phyloP scores from a whole-genome alignment of 2,113 vertebrate genomes.

The Regulus satrapa region DNA sequence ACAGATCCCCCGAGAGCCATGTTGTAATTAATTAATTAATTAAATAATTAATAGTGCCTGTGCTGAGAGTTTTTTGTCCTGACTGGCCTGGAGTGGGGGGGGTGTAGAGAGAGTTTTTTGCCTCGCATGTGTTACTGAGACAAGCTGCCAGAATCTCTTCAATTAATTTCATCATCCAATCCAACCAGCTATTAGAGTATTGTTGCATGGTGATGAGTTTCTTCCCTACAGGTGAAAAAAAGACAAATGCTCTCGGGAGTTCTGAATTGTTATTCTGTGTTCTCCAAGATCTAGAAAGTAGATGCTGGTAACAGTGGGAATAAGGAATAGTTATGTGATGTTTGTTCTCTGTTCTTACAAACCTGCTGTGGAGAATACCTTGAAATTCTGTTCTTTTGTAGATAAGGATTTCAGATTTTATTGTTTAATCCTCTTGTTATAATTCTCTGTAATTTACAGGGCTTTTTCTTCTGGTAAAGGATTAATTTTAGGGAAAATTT shows the following conservation, averaged over 20 bases:
- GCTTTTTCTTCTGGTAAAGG: background rate
- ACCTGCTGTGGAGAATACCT: background rate
- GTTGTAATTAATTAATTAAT: too few species aligned
- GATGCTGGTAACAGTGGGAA: background rate
- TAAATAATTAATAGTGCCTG: too few species aligned
- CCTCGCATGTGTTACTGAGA: background rate
- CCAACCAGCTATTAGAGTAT: background rate
- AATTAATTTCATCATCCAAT: background rate
- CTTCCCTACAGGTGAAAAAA: background rate
- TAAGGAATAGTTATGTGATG: background rate
- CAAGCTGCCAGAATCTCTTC: background rate
- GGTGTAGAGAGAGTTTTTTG: background rate
- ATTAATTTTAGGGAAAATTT: background rate
- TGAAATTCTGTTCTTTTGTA: background rate
- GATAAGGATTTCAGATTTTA: background rate
- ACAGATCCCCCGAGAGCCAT: background rate
- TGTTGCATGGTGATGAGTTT: background rate
- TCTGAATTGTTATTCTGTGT: background rate
- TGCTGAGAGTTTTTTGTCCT: background rate
- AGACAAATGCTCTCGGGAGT: background rate
- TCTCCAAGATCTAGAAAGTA: background rate
- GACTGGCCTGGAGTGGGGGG: background rate
- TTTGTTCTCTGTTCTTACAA: background rate
- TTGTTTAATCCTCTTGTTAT: background rate
- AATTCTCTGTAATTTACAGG: background rate